phyloP scores from a whole-genome alignment of 2,113 vertebrate species.

The Ammospiza nelsoni region DNA sequence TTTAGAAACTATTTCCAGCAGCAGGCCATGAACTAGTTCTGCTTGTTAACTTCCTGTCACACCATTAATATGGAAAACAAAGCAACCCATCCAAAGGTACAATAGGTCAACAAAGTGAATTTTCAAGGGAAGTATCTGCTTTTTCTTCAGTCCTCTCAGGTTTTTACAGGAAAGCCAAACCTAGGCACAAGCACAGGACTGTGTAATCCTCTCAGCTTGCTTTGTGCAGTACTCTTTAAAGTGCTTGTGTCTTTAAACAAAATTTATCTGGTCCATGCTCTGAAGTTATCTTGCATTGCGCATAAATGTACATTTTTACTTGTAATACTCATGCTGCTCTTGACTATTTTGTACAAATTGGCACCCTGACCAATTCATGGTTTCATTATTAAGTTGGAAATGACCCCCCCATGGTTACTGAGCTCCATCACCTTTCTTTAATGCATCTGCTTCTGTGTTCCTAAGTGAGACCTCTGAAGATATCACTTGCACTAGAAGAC shows the following conservation, averaged over 20 bases:
- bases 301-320: not conserved
- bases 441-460: conserved; percentile 15
- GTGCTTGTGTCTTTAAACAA: not conserved
- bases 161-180: not conserved
- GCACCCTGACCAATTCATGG: not conserved
- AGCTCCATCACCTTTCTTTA: not conserved
- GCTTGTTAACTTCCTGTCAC: not conserved
- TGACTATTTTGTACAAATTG: not conserved
- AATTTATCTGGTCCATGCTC: not conserved
- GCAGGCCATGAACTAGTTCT: not conserved
- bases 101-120: not conserved
- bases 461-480: conserved; percentile 92
- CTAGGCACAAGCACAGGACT: not conserved
- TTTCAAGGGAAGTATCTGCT: not conserved
- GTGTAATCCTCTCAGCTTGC: not conserved
- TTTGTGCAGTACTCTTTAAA: not conserved
- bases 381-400: not conserved
- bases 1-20: not conserved
- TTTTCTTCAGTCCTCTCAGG: not conserved
- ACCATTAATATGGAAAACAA: not conserved
- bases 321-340: not conserved
- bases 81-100: not conserved
- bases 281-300: not conserved
- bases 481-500: conserved; percentile 86
- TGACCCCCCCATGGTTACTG: not conserved